Base-by-base conservation (phyloP, 1,140 invertebrate genomes). In the Druon quercuslanigerum region DNA sequence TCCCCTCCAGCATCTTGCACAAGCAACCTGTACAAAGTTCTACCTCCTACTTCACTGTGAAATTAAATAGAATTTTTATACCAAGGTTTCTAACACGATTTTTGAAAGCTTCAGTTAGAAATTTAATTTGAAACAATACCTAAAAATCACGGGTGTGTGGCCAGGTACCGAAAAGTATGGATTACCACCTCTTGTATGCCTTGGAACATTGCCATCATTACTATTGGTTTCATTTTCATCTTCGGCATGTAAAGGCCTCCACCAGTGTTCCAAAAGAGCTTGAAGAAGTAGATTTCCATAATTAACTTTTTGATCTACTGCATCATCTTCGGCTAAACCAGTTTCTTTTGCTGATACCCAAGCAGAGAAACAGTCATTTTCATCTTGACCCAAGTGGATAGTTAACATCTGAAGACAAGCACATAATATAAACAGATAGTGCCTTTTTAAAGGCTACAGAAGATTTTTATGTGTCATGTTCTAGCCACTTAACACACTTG, bases 261-360 rank as follows among this genome's bases (percentile, higher is more conserved):
- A 97, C 99, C 99, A 99, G 88, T 98, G 95, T 90, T 99, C 98
- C 78, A 99, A 93, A 73, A 99, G 92, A 4, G 98, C 97, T 94
- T 99, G 97, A 25, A 99, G 91, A 40, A 99, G 87, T 50, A 99
- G 92, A 84, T 96, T 97, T 13, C 99, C 99, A 91, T 99, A 99
- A 91, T 99, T 99, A 0, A 99, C 98, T 94, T 97, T 99, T 87
- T 96, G 96, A 92, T 98, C 98, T 82, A 94, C 94, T 82, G 95
- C 95, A 85, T 95, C 94, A 82, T 93, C 93, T 75, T 94, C 93
- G 54, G 94, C 94, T 73, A 99, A 93, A 2, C 97, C 98, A 51
- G 97, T 97, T 88, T 99, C 98, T 89, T 97, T 98, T 1, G 97
- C 96, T 71, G 98, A 99, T 3, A 99, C 97, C 99, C 99, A 99